A percentile compares a stretch with the other conserved stretches of the same genome.
Conservation (phyloP, 2,888 invertebrate genomes). For the Limenitis camilla region DNA sequence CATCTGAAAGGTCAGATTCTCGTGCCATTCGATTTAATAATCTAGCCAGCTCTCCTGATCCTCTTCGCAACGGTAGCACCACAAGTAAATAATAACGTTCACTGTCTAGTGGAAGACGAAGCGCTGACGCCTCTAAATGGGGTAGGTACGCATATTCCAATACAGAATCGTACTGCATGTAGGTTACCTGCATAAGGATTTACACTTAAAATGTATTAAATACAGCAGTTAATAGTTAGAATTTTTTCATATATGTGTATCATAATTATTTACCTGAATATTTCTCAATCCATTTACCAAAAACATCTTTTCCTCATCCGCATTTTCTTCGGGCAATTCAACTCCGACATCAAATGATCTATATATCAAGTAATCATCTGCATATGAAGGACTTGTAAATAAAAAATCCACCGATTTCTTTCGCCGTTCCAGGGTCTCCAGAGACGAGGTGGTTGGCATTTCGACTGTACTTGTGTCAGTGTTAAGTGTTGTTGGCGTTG, state of each 20-base stretch:
- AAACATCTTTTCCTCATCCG: slow-evolving; percentile 47
- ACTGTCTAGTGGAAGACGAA: slow-evolving; percentile 87
- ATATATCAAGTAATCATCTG: slow-evolving; percentile 53
- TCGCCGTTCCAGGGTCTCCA: slow-evolving; percentile 53
- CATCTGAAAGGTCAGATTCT: slow-evolving; percentile 77
- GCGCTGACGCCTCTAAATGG: slow-evolving; percentile 79
- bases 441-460: slow-evolving; percentile 29
- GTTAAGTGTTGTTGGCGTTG: slow-evolving; percentile 10
- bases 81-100: slow-evolving; percentile 85
- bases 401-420: slow-evolving; percentile 65
- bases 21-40: slow-evolving; percentile 78
- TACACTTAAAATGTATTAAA: background rate
- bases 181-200: slow-evolving; percentile 67
- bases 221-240: background rate
- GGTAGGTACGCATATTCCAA: slow-evolving; percentile 84
- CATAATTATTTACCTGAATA: slow-evolving; percentile 47
- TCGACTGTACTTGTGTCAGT: slow-evolving; percentile 16
- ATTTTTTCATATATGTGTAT: background rate
- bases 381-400: slow-evolving; percentile 54
- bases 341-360: slow-evolving; percentile 54
- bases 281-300: slow-evolving; percentile 60
- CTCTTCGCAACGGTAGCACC: slow-evolving; percentile 79
- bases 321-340: slow-evolving; percentile 34
- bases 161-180: slow-evolving; percentile 84
- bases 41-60: slow-evolving; percentile 75